Base-by-base conservation (phyloP, 2,888 invertebrate species). In the Sphaerophoria taeniata region DNA sequence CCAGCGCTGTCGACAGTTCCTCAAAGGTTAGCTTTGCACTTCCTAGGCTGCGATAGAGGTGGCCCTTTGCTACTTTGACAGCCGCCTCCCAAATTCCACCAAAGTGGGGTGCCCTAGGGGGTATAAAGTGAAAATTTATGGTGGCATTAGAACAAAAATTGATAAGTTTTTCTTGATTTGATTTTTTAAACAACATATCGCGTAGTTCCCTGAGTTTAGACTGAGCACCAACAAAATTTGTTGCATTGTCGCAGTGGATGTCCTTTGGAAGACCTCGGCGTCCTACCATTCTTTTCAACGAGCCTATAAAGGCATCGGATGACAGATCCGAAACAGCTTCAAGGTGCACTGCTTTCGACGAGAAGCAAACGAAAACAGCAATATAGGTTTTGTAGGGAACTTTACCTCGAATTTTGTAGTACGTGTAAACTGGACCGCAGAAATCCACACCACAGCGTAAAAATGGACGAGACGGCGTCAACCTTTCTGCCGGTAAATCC, bases 331-430 rank as follows among this genome's bases (percentile, higher is more conserved):
- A 65, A n/a, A 49, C 14, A 9, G 63, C 14, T 31, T 61, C 53
- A 3, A 33, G 39, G 71, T 83, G 73, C 4, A 77, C 69, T n/a
- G 77, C 77, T 33, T 82, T 82, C 1, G 43, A 43, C 6, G 43
- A 43, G 12, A 43, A 43, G 2, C 67, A 77, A 6, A 43, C 43
- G 12, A 72, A 31, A 33, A 83, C 65, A 24, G 74, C 69, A 9
- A 83, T 63, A 45, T 74, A 83, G 5, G 73, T 69, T 72, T 82
- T 82, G 24, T 69, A 77, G 11, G 82, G 82, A 3, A 58, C 34
- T n/a, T 77, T 82, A 3, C 51, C 75, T 12, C 45, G 55, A 45
- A 56, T 56, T 45, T 45, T 55, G 43, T 56, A 45, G 12, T 70
- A 31, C 9, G 43, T 43, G 43, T 43, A 43, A 11, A 43, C 9